Base-by-base conservation (phyloP, 2,797 vertebrate species). In the Strix occidentalis region DNA sequence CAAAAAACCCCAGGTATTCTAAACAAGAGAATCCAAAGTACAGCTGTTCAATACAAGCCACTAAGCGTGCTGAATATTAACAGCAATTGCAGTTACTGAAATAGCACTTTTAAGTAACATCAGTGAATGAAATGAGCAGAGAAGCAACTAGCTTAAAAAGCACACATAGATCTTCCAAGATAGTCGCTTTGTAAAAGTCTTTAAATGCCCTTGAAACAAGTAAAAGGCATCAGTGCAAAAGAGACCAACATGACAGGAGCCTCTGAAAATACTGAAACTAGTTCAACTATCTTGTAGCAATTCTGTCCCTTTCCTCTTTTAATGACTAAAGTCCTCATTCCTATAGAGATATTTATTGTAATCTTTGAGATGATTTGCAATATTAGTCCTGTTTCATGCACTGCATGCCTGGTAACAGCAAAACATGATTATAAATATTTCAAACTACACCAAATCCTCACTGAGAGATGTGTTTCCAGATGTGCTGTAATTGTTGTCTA, bases 401-500 rank as follows among this genome's bases (percentile, higher is more conserved):
- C 24, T 16, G 11, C 8, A 4, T 19, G 21, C 13, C 39, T 24
- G 1, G 5, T 19, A 84, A 74, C 43, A 94, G 33, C 9, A 60
- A 63, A 90, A 31, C 8, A 10, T 23, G 8, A 11, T 66, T 28
- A 66, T 45, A 75, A 77, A 20, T 63, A 70, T 64, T 88, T 80
- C 33, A 60, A 83, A 64, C 9, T 12, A 51, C 87, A 66, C 21
- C 2, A 9, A 58, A 50, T 58, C 39, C 21, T 70, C 51, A 26
- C 33, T 28, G 31, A 57, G 11, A 48, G 13, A 13, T 54, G 13
- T 54, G 23, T 61, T 65, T 63, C 51, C 68, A 43, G 9, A 58
- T 16, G 15, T 23, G 16, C 48, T 77, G 17, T n/a, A 28, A 51
- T 75, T 8, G 1, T 4, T 1, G 0, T 21, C 68, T 17, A 9